Evolutionary conservation across 2,888 invertebrate species (phyloP), one percentile per base, ranked within the genome.

Genomic region (Limenitis camilla): DNA sequence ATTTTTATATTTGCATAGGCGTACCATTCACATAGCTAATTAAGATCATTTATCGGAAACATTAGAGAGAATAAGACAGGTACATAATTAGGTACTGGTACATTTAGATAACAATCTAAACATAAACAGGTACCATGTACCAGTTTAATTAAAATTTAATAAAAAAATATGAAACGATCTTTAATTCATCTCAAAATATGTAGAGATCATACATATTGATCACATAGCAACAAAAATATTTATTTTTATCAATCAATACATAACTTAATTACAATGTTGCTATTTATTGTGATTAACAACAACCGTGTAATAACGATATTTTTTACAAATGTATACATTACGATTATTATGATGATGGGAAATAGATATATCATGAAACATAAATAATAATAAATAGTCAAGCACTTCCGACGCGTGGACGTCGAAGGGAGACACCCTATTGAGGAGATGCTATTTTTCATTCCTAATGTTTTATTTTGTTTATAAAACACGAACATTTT

Each of bases 361-460:
- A 50, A 53, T 39, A 47, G 41, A 49, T 49, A 41, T 36, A 33
- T 48, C 31, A 50, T 53, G 47, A 56, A 53, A 46, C 35, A 47
- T 40, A 38, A 52, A 43, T 35, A 49, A 40, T 41, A 55, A 47
- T 60, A 58, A 60, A 63, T 55, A 55, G 55, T 55, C 44, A 40
- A n/a, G 53, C 67, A 73, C 73, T 82, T 85, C 85, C 81, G 81
- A 74, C 74, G 65, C 67, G 67, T 66, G 70, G 61, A 63, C 55
- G 40, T 66, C 60, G 62, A 52, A 61, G 81, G 84, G 82, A 71
- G 76, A 58, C 76, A 77, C 83, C 82, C 84, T 73, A 74, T 66
- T 61, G 58, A 63, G 53, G 56, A 63, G 71, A 64, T 76, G 82
- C 83, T 82, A 83, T 83, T 72, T 81, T 83, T 71, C 65, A 71